Evolutionary conservation across 2,113 vertebrate species (phyloP), one percentile per base, ranked within the genome.

Genomic region (Brachyhypopomus occidentalis): DNA sequence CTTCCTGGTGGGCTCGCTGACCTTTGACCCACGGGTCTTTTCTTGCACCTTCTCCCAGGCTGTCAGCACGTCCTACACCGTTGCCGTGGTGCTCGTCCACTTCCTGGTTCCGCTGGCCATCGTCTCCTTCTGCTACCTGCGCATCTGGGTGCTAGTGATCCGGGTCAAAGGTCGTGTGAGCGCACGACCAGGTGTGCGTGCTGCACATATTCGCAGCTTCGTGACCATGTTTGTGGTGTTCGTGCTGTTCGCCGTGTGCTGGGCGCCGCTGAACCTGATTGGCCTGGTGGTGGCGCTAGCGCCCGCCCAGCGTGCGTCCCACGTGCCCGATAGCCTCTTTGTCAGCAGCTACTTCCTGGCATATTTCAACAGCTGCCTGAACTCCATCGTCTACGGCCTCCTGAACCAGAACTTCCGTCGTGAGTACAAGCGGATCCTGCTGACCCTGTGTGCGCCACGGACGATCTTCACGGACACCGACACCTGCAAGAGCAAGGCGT

Each of bases 361-460:
- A 0, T 98, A 98, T 90, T 99, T 99, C 94, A 99, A 99, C 93
- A 99, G 98, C 93, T 99, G 97, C 94, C 96, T 99, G 94, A 99
- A 98, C 75, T 96, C 97, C 82, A 96, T 99, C 16, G 93, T 99
- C 77, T 99, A 99, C 60, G 98, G 98, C 75, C 94, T 97, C 36
- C 92, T 99, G 78, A 99, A 99, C 90, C 96, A 97, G 91, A 98
- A 99, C 89, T 99, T 99, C 91, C 93, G 97, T 77, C 94, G 95
- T 9, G 98, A 99, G 86, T 99, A 99, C 90, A 96, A 95, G 72
- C 94, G 94, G 87, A 98, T 99, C 41, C 89, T 98, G 22, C 91
- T 96, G 79, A 94, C 93, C 0, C 90, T 98, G 87, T 99, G 96
- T 85, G 96, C 95, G 1, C 94, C 94, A 1, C 94, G 93, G 83